Evolutionary conservation across 2,888 invertebrate genomes (phyloP).

Genomic region (Rhagium mordax): DNA sequence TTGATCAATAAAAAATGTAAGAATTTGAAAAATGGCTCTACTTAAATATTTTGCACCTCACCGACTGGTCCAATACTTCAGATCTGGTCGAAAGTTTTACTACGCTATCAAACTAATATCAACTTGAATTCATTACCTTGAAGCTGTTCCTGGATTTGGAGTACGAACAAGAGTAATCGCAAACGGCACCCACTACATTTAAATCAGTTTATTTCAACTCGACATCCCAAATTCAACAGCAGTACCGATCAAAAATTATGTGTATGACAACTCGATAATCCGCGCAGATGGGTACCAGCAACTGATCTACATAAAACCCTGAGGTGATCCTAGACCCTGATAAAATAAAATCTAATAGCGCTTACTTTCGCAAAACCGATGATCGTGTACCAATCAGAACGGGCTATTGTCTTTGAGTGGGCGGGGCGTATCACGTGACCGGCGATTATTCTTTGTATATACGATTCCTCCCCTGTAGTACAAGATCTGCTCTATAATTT

Average conservation of each 20-base stretch:
- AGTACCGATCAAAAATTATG: background rate
- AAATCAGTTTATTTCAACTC: background rate
- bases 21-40: no score
- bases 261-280: no score
- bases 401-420: constrained; percentile 24
- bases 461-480: constrained; percentile 42
- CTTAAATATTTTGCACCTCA: no score
- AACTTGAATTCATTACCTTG: no score
- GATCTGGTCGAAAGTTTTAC: no score
- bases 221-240: background rate
- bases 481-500: constrained; percentile 50
- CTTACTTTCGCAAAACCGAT: constrained; percentile 35
- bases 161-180: background rate
- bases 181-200: constrained; percentile 19
- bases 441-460: constrained; percentile 25
- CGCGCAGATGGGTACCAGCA: background rate
- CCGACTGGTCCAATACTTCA: no score
- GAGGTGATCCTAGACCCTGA: background rate
- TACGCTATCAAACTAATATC: no score
- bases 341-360: background rate
- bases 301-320: background rate
- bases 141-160: background rate
- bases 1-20: no score
- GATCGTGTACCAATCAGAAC: constrained; percentile 56
- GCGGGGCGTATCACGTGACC: constrained; percentile 47